Evolutionary conservation across 2,113 vertebrate genomes (phyloP), one percentile per base, ranked within the genome.

Genomic region (Anhinga rufa): DNA sequence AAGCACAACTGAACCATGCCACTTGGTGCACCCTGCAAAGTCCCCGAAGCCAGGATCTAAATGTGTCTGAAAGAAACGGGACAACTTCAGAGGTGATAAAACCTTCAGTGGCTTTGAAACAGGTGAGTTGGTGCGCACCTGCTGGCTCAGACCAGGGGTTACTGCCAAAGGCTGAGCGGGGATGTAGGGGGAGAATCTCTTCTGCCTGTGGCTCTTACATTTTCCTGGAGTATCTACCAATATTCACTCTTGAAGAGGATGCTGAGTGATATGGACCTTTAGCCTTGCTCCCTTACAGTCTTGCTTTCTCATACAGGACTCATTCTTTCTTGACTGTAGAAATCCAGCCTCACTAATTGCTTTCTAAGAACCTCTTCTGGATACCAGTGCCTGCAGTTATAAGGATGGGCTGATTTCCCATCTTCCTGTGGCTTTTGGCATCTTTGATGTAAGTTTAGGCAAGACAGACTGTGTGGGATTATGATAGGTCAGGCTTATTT

Each of bases 401-500:
- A 81, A 51, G 25, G 36, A 83, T 2, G 6, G 64, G 60, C 75
- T 87, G 66, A 92, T 75, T 86, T 87, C 82, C 62, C 46, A 65
- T 34, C 66, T 92, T 61, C 14, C 46, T 44, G 26, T 34, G 60
- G 46, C 85, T 87, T 94, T 87, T 76, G 86, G 42, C 38, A 40
- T 51, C 46, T 72, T 36, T 70, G 46, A 34, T 52, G 16, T 32
- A 86, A 46, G 32, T 89, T 84, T 66, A 86, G 58, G 64, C 76
- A 90, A 71, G 80, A 78, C 19, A 78, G 38, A 88, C 18, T 69
- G 40, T 42, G 51, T 38, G 34, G 64, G 51, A 58, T 68, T 80
- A 76, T 17, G 42, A 86, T 22, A 91, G 62, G 71, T 57, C 62
- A 75, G 61, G n/a, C 62, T 76, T 92, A 77, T 88, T 94, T 75